Evolutionary conservation across 2,888 invertebrate species (phyloP).

Genomic region (Patella ulyssiponensis): DNA sequence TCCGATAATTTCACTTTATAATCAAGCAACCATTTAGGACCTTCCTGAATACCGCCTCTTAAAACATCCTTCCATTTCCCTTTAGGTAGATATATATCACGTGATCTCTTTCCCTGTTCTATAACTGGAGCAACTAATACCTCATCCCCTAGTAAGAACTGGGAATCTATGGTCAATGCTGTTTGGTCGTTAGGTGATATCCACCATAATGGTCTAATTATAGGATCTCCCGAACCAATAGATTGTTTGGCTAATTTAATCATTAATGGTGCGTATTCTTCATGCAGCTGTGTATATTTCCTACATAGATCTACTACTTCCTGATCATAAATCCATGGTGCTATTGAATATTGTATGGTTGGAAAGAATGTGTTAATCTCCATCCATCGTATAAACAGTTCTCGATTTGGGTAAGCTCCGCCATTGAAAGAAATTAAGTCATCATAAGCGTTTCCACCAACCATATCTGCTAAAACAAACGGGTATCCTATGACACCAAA

Average conservation of each 20-base stretch:
- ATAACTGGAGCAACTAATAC: constrained; percentile 65
- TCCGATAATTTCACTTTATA: constrained; percentile 43
- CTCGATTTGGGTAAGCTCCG: constrained; percentile 48
- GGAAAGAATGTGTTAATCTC: constrained; percentile 91
- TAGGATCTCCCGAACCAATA: constrained; percentile 77
- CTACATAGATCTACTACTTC: constrained; percentile 43
- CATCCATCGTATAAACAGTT: constrained; percentile 83
- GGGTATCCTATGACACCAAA: constrained; percentile 78
- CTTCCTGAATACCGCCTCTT: constrained; percentile 20
- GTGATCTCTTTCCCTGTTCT: constrained; percentile 47
- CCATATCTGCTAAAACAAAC: constrained; percentile 92
- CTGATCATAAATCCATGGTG: constrained; percentile 72
- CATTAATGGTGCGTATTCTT: constrained; percentile 43
- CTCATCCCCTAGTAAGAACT: constrained; percentile 65
- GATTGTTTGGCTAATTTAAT: constrained; percentile 50
- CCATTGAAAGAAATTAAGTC: constrained; percentile 27
- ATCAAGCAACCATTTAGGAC: constrained; percentile 39
- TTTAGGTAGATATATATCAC: constrained; percentile 56
- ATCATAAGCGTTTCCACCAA: constrained; percentile 64
- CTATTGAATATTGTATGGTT: constrained; percentile 86
- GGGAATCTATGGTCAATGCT: constrained; percentile 84
- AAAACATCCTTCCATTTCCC: constrained; percentile 47
- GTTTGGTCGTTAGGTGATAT: constrained; percentile 87
- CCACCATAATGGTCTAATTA: constrained; percentile 90
- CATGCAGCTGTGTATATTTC: constrained; percentile 46